A percentile compares a stretch with the other conserved stretches of the same genome.
Conservation (phyloP, 1,140 invertebrate species). For the Platorchestia sp. region DNA sequence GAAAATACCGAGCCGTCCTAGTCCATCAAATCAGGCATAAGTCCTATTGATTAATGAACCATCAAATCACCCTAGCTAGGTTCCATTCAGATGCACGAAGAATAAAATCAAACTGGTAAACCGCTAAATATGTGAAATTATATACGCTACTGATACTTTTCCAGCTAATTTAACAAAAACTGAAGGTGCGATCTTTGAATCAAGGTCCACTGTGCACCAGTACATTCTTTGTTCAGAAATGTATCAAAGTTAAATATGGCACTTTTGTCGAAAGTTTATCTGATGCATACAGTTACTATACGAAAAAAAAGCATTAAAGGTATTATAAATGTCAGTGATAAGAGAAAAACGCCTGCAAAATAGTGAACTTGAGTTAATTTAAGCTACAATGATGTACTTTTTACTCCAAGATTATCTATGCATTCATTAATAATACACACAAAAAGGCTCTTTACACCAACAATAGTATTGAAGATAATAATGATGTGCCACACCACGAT, state of each 20-base stretch:
- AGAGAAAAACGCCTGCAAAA: neutral
- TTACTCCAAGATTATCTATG: neutral
- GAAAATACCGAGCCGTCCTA: neutral
- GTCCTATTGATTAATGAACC: neutral
- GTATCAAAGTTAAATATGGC: neutral
- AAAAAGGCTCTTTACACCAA: neutral
- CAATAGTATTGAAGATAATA: neutral
- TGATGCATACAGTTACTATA: neutral
- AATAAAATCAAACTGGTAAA: neutral
- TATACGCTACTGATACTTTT: neutral
- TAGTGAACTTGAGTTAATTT: neutral
- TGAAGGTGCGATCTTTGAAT: neutral
- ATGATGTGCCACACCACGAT: neutral
- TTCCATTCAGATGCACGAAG: neutral
- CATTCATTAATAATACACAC: constrained; percentile 1
- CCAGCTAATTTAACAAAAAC: neutral
- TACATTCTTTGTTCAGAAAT: neutral
- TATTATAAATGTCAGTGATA: neutral
- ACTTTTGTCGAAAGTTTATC: neutral
- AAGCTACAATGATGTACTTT: neutral
- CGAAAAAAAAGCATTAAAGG: neutral
- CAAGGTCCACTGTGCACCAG: neutral
- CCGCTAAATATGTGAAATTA: neutral
- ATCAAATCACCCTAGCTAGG: neutral
- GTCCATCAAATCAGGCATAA: neutral